Conservation (phyloP, 2,797 vertebrate genomes). For the Thaleichthys pacificus region DNA sequence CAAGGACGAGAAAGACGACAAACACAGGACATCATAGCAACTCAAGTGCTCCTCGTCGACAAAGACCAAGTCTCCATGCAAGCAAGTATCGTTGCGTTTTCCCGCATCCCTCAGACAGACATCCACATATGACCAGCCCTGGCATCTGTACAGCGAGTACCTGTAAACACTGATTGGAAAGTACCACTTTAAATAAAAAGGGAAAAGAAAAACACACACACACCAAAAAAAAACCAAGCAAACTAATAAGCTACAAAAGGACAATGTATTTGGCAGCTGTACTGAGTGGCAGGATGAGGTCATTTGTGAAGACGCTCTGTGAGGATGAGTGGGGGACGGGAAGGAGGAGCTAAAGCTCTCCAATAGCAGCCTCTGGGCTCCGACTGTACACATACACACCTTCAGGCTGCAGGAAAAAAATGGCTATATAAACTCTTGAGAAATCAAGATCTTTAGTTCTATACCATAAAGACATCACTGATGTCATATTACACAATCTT, state of each 20-base stretch:
- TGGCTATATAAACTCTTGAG: constrained; percentile 97
- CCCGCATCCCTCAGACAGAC: constrained; percentile 72
- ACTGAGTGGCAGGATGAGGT: constrained; percentile 77
- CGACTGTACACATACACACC: constrained; percentile 76
- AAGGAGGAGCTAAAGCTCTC: constrained; percentile 78
- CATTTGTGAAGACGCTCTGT: constrained; percentile 78
- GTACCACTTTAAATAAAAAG: constrained; percentile 81
- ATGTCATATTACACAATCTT: constrained; percentile 93
- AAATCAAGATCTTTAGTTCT: constrained; percentile 99
- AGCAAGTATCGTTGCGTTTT: constrained; percentile 78
- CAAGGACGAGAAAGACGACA: constrained; percentile 48
- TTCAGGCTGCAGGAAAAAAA: constrained; percentile 87
- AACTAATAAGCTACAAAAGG: constrained; percentile 38
- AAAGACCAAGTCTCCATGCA: constrained; percentile 69
- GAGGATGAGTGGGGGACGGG: constrained; percentile 66
- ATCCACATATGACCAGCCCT: constrained; percentile 84
- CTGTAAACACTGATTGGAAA: constrained; percentile 87
- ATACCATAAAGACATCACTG: constrained; percentile 99
- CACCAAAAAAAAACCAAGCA: constrained; percentile 69
- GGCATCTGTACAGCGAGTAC: constrained; percentile 73
- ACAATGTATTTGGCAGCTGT: constrained; percentile 77
- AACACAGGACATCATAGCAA: constrained; percentile 71
- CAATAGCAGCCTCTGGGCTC: constrained; percentile 85
- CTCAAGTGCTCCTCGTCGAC: constrained; percentile 79
- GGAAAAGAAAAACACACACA: constrained; percentile 62